Evolutionary conservation across 2,888 invertebrate species (phyloP).

Genomic region (Meiosimyza decipiens): DNA sequence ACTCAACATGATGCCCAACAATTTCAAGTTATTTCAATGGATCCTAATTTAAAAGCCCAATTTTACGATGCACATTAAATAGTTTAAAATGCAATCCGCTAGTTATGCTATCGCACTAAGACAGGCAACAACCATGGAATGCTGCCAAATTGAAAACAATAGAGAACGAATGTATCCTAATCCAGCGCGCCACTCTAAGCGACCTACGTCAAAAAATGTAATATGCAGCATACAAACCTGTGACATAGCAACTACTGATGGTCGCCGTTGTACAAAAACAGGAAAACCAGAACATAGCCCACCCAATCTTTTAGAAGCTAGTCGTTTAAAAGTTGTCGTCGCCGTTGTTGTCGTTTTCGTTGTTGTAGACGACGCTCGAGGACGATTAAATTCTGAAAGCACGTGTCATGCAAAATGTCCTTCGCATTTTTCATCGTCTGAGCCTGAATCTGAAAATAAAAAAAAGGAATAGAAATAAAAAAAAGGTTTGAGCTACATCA

Average conservation of each 20-base stretch:
- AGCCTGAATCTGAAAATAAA: not conserved
- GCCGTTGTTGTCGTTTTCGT: conserved; percentile 11
- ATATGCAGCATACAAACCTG: not conserved
- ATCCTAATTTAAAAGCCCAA: too few relatives aligned
- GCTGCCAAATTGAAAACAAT: too few relatives aligned
- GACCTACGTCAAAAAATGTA: not conserved
- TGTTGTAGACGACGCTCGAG: conserved; percentile 11
- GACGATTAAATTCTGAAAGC: conserved; percentile 35
- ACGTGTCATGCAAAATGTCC: conserved; percentile 33
- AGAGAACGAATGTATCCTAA: too few relatives aligned
- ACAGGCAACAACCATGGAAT: too few relatives aligned
- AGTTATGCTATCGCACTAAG: too few relatives aligned
- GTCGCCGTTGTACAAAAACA: not conserved
- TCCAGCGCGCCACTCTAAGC: too few relatives aligned
- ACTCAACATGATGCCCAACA: too few relatives aligned
- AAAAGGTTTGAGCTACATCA: not conserved
- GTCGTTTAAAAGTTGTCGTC: not conserved
- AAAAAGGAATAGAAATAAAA: not conserved
- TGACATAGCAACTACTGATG: not conserved
- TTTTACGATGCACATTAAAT: too few relatives aligned
- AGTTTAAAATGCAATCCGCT: too few relatives aligned
- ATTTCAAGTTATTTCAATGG: too few relatives aligned
- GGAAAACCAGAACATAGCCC: not conserved
- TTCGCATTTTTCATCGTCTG: conserved; percentile 26
- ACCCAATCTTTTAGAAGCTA: conserved; percentile 14